Evolutionary conservation across 2,113 vertebrate genomes (phyloP), one percentile per base, ranked within the genome.

Genomic region (Psophia crepitans): DNA sequence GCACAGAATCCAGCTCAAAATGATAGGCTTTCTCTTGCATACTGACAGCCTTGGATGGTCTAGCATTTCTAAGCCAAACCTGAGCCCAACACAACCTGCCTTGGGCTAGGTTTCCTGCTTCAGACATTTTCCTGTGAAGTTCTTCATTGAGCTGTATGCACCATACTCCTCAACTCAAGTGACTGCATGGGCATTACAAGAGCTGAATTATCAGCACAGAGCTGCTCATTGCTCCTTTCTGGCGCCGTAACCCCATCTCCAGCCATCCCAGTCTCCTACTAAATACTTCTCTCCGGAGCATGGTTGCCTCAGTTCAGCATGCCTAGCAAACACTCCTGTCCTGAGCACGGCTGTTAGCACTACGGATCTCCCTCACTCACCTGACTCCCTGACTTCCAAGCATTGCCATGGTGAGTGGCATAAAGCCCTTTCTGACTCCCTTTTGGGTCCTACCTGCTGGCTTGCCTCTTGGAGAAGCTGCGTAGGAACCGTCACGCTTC

Each of bases 151-250:
- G 10, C 5, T 64, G 10, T 24, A 15, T 16, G 8, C 20, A 68
- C 8, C 20, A 14, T 24, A 69, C 5, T 58, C 24, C 28, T 58
- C 69, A 81, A 19, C 12, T 27, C 35, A 46, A 30, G 18, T 10
- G 48, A 13, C 51, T 21, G 13, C 0, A 0, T 26, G 70, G 41
- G 37, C 46, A 37, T n/a, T 35, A 66, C 0, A 0, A 80, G 44
- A 84, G 11, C 32, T 35, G 8, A 69, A 37, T 69, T 86, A 73
- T 17, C 24, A 44, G 22, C 27, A 19, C 24, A 20, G 49, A 44
- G 44, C 9, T 30, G 5, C 37, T 61, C 54, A 32, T 14, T 19
- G 2, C 6, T 12, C 4, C 6, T 74, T 51, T 9, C 58, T 2
- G 1, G 24, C 8, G 32, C 21, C 7, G 4, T 57, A 61, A 61